Evolutionary conservation across 2,113 vertebrate species (phyloP), one percentile per base, ranked within the genome.

Genomic region (Isurus oxyrinchus): DNA sequence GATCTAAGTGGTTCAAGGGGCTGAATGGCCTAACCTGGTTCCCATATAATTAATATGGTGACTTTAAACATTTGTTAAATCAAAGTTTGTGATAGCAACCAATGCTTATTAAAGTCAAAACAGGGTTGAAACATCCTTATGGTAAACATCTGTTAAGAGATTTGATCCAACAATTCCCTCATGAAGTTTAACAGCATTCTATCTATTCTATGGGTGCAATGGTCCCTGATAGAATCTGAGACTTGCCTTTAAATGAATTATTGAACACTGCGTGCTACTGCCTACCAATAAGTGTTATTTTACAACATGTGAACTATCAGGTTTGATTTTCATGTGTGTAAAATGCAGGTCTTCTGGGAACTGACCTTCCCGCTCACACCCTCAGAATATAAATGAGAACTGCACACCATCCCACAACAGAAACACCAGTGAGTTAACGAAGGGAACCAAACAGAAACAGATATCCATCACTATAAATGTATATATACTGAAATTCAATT

Each of bases 281-380:
- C 55, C 88, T 27, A 27, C 63, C 61, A 49, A 95, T 49, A 95
- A 69, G 66, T 67, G 63, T 91, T 69, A 95, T 44, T 69, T 95
- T 95, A 53, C 66, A 72, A 55, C 49, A 44, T 95, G 94, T 95
- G 93, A 95, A 95, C 59, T 31, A 95, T 72, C 25, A 72, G 40
- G 67, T 95, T 67, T 72, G 94, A 95, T 95, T 95, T 95, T 95
- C 49, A 16, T 35, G 14, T 72, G 94, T 72, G 94, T 95, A 53
- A 95, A 69, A 67, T 95, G 49, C 21, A 69, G 44, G 63, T 72
- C 94, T 49, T 72, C 27, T n/a, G 94, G 94, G 94, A 49, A 35
- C 23, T 53, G 94, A 95, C 94, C 94, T 95, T 95, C 44, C 4
- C 44, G 31, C 49, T 76, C 66, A 95, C 44, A 44, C 67, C 94